Evolutionary conservation across 92 coral and sea anemone genomes (phyloP).

Genomic region (Bergia puertoricense): DNA sequence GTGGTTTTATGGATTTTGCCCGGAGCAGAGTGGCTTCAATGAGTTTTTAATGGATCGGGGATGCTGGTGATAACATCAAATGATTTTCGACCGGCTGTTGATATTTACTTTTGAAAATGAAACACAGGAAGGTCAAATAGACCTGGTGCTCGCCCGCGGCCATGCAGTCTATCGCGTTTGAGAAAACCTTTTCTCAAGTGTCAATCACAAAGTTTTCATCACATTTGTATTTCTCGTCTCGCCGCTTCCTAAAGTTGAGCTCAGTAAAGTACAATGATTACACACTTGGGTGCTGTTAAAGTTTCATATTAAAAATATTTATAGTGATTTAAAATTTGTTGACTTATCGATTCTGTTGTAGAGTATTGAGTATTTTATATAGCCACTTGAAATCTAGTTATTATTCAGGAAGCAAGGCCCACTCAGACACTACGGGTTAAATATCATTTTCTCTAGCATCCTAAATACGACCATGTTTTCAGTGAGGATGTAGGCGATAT

Average conservation of each 20-base stretch:
- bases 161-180: not conserved
- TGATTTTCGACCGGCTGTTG: conserved; percentile 40
- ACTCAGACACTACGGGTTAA: not conserved
- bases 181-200: conserved; percentile 12
- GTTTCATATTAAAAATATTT: conserved; percentile 29
- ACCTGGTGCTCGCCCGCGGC: conserved; percentile 18
- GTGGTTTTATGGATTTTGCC: conserved; percentile 37
- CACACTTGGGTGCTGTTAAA: not conserved
- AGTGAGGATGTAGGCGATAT: conserved; percentile 5
- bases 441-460: conserved; percentile 22
- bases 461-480: not conserved
- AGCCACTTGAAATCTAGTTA: conserved; percentile 9
- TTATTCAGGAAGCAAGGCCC: conserved; percentile 1
- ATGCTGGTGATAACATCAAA: conserved; percentile 37
- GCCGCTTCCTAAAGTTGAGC: conserved; percentile 7
- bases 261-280: not conserved
- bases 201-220: conserved; percentile 10
- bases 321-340: conserved; percentile 21
- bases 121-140: conserved; percentile 35
- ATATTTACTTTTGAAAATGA: conserved; percentile 24
- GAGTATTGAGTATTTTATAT: conserved; percentile 6
- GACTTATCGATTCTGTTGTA: conserved; percentile 14
- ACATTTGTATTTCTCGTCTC: not conserved
- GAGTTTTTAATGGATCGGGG: conserved; percentile 46
- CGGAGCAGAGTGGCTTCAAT: conserved; percentile 31